A percentile compares a stretch with the other conserved stretches of the same genome.
Conservation (phyloP, 2,113 vertebrate genomes). For the Trachemys scripta region DNA sequence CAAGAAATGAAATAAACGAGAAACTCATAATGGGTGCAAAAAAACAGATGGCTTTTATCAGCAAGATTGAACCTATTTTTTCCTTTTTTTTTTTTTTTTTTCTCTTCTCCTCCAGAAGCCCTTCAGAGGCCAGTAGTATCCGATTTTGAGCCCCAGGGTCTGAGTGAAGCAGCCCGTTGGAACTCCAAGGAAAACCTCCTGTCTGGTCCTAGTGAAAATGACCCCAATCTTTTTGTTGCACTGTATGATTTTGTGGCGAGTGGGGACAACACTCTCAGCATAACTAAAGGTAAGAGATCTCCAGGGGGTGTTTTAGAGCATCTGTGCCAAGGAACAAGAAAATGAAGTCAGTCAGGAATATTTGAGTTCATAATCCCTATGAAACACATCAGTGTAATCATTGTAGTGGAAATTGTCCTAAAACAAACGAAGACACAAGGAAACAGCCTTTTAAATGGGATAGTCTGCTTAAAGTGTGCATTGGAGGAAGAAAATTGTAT, state of each 20-base stretch:
- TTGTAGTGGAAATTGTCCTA: constrained; percentile 29
- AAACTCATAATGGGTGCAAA: neutral
- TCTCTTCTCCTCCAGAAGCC: constrained; percentile 85
- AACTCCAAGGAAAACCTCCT: constrained; percentile 99
- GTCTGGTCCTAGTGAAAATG: constrained; percentile 96
- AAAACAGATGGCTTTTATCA: constrained; percentile 38
- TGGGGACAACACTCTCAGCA: constrained; percentile 98
- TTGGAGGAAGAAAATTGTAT: neutral
- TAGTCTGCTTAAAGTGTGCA: neutral
- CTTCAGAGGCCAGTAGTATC: constrained; percentile 91
- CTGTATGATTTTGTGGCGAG: constrained; percentile 99
- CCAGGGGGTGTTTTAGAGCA: neutral
- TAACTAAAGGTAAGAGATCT: constrained; percentile 92
- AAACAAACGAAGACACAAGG: neutral
- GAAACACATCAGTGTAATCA: neutral
- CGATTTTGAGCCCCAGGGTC: constrained; percentile 93
- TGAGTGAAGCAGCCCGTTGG: constrained; percentile 97
- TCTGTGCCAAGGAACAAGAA: neutral
- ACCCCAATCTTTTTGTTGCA: constrained; percentile 97
- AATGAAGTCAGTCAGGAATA: neutral
- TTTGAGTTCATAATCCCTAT: neutral
- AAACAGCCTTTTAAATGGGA: constrained; percentile 4
- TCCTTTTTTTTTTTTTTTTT: neutral
- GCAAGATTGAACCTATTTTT: constrained; percentile 28
- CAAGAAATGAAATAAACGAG: constrained; percentile 15